Conservation (phyloP, 2,888 invertebrate species). For the Lottia gigantea region DNA sequence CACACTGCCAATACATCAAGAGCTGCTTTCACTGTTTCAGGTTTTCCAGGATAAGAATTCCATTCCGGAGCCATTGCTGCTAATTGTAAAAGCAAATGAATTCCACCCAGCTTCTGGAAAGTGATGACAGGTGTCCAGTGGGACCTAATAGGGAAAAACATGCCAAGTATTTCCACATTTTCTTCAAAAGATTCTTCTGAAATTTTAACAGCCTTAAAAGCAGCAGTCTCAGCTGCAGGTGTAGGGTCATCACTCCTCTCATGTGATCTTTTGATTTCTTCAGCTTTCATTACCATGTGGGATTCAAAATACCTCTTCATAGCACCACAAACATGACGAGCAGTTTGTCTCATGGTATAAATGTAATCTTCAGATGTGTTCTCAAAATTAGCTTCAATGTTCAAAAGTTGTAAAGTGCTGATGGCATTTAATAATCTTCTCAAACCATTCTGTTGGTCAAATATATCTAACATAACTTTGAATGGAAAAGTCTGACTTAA, state of each 20-base stretch:
- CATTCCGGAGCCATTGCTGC: conserved; percentile 91
- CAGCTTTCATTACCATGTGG: conserved; percentile 84
- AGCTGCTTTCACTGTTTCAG: conserved; percentile 84
- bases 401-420: conserved; percentile 86
- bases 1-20: conserved; percentile 89
- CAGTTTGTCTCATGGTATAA: conserved; percentile 89
- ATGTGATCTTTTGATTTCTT: conserved; percentile 72
- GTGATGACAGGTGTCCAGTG: conserved; percentile 92
- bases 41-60: conserved; percentile 84
- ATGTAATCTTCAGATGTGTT: conserved; percentile 85
- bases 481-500: conserved; percentile 95
- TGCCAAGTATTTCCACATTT: conserved; percentile 84
- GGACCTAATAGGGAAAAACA: conserved; percentile 79
- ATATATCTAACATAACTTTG: conserved; percentile 90
- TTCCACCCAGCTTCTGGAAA: conserved; percentile 84
- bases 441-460: conserved; percentile 93
- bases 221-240: conserved; percentile 69
- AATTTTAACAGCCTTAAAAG: conserved; percentile 73
- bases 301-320: conserved; percentile 91
- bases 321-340: conserved; percentile 89
- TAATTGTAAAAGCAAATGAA: conserved; percentile 80
- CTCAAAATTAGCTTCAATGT: conserved; percentile 74
- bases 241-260: conserved; percentile 69
- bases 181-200: conserved; percentile 86
- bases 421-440: conserved; percentile 93